phyloP scores from a whole-genome alignment of 2,797 vertebrate genomes.

The Gymnocypris eckloni region DNA sequence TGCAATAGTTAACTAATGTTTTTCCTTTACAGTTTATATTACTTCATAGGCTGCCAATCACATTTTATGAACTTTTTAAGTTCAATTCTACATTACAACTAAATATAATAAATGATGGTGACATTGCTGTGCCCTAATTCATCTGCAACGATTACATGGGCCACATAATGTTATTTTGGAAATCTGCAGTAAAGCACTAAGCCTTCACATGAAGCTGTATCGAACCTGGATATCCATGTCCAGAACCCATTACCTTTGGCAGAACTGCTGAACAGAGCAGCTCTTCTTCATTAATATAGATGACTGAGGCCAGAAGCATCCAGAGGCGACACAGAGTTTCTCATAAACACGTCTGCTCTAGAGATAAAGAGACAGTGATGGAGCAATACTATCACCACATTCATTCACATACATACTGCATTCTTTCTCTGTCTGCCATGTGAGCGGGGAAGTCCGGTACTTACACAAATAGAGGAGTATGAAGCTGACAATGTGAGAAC shows the following conservation, averaged over 20 bases:
- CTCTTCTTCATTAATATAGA: slow-evolving; percentile 49
- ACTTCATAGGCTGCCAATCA: not conserved
- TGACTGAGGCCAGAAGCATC: slow-evolving; percentile 29
- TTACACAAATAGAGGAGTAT: slow-evolving; percentile 5
- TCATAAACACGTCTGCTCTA: slow-evolving; percentile 26
- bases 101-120: not conserved
- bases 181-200: slow-evolving; percentile 4
- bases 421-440: slow-evolving; percentile 35
- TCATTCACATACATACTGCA: slow-evolving; percentile 31
- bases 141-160: not conserved
- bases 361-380: slow-evolving; percentile 43
- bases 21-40: not conserved
- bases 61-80: not conserved
- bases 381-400: slow-evolving; percentile 24
- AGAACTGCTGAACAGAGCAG: slow-evolving; percentile 38
- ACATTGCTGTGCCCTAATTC: not conserved
- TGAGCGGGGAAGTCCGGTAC: slow-evolving; percentile 25
- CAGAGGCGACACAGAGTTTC: slow-evolving; percentile 24
- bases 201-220: slow-evolving; percentile 4
- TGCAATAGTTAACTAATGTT: not conserved
- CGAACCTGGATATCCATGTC: not conserved
- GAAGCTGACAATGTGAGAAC: not conserved
- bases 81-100: not conserved
- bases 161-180: not conserved
- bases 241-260: slow-evolving; percentile 19